Evolutionary conservation across 2,888 invertebrate species (phyloP).

Genomic region (Pheosia tremula): DNA sequence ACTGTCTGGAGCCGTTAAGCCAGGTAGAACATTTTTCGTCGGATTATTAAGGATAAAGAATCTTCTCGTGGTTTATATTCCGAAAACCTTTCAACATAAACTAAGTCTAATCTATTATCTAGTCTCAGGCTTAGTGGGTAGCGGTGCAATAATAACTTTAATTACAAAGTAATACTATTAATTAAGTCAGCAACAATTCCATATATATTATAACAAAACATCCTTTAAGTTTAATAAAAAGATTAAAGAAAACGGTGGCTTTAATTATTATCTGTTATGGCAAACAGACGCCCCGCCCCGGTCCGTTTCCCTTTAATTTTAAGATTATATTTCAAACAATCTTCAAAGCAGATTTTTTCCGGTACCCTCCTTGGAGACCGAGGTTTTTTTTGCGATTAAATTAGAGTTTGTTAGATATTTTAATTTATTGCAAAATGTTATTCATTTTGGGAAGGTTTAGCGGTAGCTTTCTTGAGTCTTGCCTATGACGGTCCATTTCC

Average conservation of each 20-base stretch:
- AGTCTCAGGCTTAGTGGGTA: no score
- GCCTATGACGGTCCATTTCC: no score
- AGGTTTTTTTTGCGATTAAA: slow-evolving; percentile 21
- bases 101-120: no score
- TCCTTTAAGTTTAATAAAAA: not conserved
- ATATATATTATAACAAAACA: not conserved
- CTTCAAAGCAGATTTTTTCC: slow-evolving; percentile 36
- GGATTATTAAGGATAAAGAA: not conserved
- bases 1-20: not conserved
- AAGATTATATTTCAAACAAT: slow-evolving; percentile 22
- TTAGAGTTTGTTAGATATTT: slow-evolving; percentile 20
- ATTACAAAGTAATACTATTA: no score
- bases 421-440: not conserved
- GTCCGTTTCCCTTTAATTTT: slow-evolving; percentile 28
- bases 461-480: not conserved
- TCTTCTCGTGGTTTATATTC: no score
- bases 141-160: no score
- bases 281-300: slow-evolving; percentile 15
- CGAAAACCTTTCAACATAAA: no score
- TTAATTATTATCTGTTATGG: slow-evolving; percentile 22
- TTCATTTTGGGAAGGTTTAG: not conserved
- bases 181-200: no score
- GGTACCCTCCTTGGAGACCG: slow-evolving; percentile 19
- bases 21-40: not conserved
- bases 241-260: slow-evolving; percentile 6